Evolutionary conservation across 2,797 vertebrate genomes (phyloP), one percentile per base, ranked within the genome.

Genomic region (Mormyrus hasselquistii): DNA sequence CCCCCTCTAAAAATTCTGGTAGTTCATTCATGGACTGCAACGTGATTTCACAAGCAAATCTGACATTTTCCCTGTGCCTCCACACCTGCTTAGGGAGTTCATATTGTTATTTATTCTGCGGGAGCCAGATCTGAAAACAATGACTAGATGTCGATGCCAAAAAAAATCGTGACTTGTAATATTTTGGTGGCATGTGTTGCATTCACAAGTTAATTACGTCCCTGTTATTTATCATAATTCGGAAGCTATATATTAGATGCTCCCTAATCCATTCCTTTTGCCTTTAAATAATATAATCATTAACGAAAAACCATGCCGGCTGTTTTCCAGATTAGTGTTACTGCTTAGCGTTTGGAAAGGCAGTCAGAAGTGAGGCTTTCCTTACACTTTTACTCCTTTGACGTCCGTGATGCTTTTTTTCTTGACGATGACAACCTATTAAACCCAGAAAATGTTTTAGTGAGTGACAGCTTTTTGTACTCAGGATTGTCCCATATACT

Each of bases 271-370:
- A 86, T 86, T 52, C 1, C 44, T 16, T 83, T 29, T 25, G 16
- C 83, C 83, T 53, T 52, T 29, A 86, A 29, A 52, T 86, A 50
- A 49, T 25, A 22, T 52, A 22, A 47, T 44, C 16, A 79, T 41
- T 44, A 44, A 44, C 0, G 34, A 44, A 44, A 79, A 19, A 6
- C 34, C 14, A 22, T 47, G 7, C 25, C 38, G 22, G 44, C 65
- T 89, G 85, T 90, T 88, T 88, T 91, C 8, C 87, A 91, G 87
- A 83, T 90, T 87, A 88, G 73, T 88, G 50, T 85, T 87, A 89
- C 50, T 89, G n/a, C 82, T 16, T 12, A 69, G 59, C 62, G n/a
- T 25, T 34, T 44, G 88, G 22, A 34, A 38, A 53, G 87, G 79
- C 62, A 57, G 85, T 59, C 7, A 44, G 82, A 5, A 49, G 7